Evolutionary conservation across 1,140 invertebrate genomes (phyloP).

Genomic region (Armadillidium nasatum): DNA sequence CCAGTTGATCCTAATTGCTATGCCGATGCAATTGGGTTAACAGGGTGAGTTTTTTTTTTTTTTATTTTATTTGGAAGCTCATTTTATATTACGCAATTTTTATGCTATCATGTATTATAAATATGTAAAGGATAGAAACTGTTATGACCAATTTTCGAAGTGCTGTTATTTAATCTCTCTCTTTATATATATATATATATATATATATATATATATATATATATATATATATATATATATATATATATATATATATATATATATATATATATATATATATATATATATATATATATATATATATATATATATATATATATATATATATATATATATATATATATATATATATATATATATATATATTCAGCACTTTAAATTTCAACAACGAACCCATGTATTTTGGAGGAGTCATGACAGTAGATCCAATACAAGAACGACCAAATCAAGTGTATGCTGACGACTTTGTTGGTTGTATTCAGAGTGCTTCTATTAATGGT

Average conservation of each 20-base stretch:
- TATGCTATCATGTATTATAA: too few relatives aligned
- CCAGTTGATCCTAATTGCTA: conserved; percentile 75
- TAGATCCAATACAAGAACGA: conserved; percentile 76
- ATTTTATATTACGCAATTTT: too few relatives aligned
- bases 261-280: too few relatives aligned
- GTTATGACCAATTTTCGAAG: too few relatives aligned
- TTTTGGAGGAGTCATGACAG: conserved; percentile 75
- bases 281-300: too few relatives aligned
- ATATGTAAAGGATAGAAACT: too few relatives aligned
- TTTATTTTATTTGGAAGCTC: too few relatives aligned
- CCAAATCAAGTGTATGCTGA: conserved; percentile 83
- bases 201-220: conserved; percentile 9
- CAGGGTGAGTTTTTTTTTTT: conserved; percentile 60
- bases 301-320: background rate
- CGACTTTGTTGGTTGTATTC: conserved; percentile 87
- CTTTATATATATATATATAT: background rate
- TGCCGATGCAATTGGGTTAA: conserved; percentile 73
- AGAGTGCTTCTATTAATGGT: conserved; percentile 82
- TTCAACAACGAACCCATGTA: conserved; percentile 82
- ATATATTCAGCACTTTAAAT: conserved; percentile 69
- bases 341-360: background rate
- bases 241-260: conserved; percentile 13
- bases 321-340: conserved; percentile 12
- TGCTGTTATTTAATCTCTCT: too few relatives aligned
- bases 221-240: conserved; percentile 7